These are phyloP conservation scores for Squalus acanthias DNA, from an alignment of 2,797 vertebrate species.

Conservation along the genomic window DNA sequence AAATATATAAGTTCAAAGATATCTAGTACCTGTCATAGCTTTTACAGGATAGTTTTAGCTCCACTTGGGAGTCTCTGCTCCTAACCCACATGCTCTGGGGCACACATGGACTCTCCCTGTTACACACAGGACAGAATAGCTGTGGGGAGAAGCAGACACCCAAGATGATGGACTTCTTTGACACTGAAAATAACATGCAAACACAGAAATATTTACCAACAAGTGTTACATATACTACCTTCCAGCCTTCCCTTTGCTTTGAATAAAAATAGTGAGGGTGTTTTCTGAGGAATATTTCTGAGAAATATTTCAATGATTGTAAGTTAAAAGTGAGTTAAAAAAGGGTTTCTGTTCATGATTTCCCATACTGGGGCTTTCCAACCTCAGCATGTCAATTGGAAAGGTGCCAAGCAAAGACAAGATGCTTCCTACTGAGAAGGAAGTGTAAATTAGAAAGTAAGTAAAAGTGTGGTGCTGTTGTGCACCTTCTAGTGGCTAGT, in stretches of 20 bases:
- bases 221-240: neutral
- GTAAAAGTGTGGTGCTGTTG: neutral
- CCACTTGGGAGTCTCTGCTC: neutral
- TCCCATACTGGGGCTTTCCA: neutral
- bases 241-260: neutral
- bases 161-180: neutral
- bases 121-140: neutral
- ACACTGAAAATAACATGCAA: neutral
- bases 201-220: neutral
- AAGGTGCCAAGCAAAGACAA: neutral
- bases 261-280: neutral
- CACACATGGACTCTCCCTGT: neutral
- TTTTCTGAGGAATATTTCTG: neutral
- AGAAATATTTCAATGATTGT: neutral
- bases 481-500: neutral
- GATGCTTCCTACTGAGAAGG: neutral
- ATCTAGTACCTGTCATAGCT: neutral
- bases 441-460: neutral
- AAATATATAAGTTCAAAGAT: neutral
- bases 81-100: neutral
- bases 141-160: neutral
- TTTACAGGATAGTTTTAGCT: neutral
- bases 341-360: constrained; percentile 19
- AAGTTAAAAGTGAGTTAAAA: neutral
- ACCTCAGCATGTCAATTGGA: neutral